phyloP scores from a whole-genome alignment of 2,888 invertebrate species.

The Dicycla oo region DNA sequence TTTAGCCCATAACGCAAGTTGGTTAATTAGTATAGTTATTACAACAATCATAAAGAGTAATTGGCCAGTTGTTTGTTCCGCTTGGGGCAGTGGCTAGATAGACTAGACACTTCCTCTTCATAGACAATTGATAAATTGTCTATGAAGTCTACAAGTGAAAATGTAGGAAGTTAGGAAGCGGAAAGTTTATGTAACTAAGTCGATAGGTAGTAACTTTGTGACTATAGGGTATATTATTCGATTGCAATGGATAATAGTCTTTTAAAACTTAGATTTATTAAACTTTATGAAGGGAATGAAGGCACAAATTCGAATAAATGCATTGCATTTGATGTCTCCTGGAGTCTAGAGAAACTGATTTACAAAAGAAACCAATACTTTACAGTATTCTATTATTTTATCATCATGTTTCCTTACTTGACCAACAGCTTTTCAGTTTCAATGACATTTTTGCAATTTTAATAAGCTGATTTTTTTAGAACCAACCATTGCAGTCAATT shows the following conservation, averaged over 20 bases:
- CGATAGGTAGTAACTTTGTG: slow-evolving; percentile 2
- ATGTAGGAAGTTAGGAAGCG: slow-evolving; percentile 53
- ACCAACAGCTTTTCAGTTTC: too few relatives aligned
- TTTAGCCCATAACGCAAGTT: slow-evolving; percentile 15
- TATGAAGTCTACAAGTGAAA: slow-evolving; percentile 46
- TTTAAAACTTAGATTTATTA: not conserved
- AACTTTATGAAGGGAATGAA: not conserved
- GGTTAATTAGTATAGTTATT: slow-evolving; percentile 38
- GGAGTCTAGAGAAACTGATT: not conserved
- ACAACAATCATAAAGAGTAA: slow-evolving; percentile 31
- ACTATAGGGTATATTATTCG: not conserved
- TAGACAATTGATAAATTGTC: slow-evolving; percentile 51
- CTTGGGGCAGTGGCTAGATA: slow-evolving; percentile 29
- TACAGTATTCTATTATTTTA: not conserved
- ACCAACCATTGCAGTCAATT: too few relatives aligned
- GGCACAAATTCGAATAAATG: not conserved
- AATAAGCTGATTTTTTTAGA: not conserved
- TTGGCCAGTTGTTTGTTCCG: slow-evolving; percentile 39
- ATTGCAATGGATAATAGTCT: not conserved
- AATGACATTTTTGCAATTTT: not conserved
- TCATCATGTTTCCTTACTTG: not conserved
- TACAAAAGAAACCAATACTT: too few relatives aligned
- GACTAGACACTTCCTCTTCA: slow-evolving; percentile 47
- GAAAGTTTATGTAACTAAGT: slow-evolving; percentile 22
- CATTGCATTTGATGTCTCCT: not conserved